Percentiles rank a stretch among this genome's conserved stretches.
phyloP scores from a whole-genome alignment of 2,113 vertebrate genomes.

The Lathamus discolor region DNA sequence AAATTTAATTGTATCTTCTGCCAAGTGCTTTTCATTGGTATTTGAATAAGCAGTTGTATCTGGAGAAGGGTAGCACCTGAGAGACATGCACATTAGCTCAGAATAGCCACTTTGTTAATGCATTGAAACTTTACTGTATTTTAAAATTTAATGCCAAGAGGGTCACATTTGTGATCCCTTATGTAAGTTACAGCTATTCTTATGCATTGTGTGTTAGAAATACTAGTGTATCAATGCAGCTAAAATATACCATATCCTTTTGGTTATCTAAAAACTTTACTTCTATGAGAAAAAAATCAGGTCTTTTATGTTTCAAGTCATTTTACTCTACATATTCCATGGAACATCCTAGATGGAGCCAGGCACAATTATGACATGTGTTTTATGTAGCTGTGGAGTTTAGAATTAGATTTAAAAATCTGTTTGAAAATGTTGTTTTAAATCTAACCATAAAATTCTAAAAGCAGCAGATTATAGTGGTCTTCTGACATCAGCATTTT shows the following conservation, averaged over 20 bases:
- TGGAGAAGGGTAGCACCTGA: not conserved
- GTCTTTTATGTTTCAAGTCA: not conserved
- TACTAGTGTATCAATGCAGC: not conserved
- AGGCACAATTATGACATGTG: not conserved
- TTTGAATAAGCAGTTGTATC: not conserved
- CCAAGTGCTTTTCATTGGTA: not conserved
- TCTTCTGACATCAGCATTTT: slow-evolving; percentile 6
- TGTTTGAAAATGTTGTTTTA: not conserved
- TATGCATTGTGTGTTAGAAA: not conserved
- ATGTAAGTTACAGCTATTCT: not conserved
- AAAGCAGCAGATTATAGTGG: not conserved
- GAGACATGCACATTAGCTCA: not conserved
- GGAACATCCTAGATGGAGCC: not conserved
- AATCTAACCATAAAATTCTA: not conserved
- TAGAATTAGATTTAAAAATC: not conserved
- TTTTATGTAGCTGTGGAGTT: not conserved
- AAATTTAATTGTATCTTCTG: slow-evolving; percentile 2
- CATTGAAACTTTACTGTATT: not conserved
- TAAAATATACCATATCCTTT: not conserved
- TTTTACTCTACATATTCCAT: not conserved
- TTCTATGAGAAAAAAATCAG: not conserved
- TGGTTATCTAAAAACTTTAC: not conserved
- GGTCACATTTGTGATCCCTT: not conserved
- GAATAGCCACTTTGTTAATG: not conserved
- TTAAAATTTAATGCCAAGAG: not conserved